Percentiles rank a stretch among this genome's conserved stretches.
Evolutionary conservation across 2,113 vertebrate species (phyloP).

Genomic region (Lepisosteus oculatus): DNA sequence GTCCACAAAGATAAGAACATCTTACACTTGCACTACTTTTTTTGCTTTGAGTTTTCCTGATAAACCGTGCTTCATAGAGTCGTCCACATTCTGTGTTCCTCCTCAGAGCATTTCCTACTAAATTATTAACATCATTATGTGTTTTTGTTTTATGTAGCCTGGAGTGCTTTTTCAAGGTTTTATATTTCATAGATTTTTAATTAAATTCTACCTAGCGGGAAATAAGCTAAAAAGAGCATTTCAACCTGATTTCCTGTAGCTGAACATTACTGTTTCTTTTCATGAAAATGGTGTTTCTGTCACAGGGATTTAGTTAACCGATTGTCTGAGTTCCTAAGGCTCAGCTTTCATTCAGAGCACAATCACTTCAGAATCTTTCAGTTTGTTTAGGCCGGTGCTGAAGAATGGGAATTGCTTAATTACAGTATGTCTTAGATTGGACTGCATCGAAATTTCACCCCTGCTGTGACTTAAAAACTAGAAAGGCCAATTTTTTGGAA

Average conservation of each 20-base stretch:
- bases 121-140: slow-evolving; percentile 22
- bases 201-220: background rate
- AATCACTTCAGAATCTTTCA: background rate
- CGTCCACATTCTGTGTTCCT: slow-evolving; percentile 14
- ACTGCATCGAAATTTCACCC: slow-evolving; percentile 15
- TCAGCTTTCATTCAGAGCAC: background rate
- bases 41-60: background rate
- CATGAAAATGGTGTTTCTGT: background rate
- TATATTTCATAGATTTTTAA: slow-evolving; percentile 11
- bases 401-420: slow-evolving; percentile 25
- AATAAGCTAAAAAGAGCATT: background rate
- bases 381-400: slow-evolving; percentile 28
- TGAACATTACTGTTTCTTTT: background rate
- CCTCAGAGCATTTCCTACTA: slow-evolving; percentile 11
- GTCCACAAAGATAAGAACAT: too few species aligned
- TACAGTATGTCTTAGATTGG: slow-evolving; percentile 34
- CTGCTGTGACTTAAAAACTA: slow-evolving; percentile 30
- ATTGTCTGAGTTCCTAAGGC: too few species aligned
- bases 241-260: background rate
- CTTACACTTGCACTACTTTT: background rate
- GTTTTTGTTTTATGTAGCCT: slow-evolving; percentile 19
- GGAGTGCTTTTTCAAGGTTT: slow-evolving; percentile 20
- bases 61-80: background rate
- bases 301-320: too few species aligned
- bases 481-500: slow-evolving; percentile 16